Conservation (phyloP, 2,888 invertebrate genomes). For the Margaritifera margaritifera region DNA sequence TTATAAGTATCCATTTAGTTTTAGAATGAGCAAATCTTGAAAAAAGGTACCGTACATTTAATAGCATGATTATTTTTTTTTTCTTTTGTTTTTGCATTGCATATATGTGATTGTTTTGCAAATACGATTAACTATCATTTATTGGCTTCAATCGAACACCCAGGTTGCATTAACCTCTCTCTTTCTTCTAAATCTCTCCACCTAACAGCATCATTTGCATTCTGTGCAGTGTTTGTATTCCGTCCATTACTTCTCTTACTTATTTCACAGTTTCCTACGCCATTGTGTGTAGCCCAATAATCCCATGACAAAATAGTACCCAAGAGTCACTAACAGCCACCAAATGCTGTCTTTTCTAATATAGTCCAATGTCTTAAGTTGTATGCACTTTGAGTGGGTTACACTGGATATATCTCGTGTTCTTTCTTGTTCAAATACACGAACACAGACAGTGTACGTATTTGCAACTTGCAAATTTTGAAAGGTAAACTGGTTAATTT, state of each 20-base stretch:
- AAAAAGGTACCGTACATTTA: too few species aligned
- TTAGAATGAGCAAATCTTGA: too few species aligned
- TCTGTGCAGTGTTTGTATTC: neutral
- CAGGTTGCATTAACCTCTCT: constrained; percentile 24
- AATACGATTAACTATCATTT: neutral
- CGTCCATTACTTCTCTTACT: constrained; percentile 5
- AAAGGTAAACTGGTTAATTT: constrained; percentile 24
- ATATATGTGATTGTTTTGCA: too few species aligned
- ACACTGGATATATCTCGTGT: constrained; percentile 22
- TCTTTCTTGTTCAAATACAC: constrained; percentile 27
- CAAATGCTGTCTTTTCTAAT: constrained; percentile 41
- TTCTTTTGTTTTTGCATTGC: too few species aligned
- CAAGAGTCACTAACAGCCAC: constrained; percentile 29
- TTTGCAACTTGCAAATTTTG: constrained; percentile 24
- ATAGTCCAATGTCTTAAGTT: constrained; percentile 41
- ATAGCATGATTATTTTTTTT: too few species aligned
- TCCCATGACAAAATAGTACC: constrained; percentile 38
- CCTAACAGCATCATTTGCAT: constrained; percentile 9
- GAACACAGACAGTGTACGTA: constrained; percentile 34
- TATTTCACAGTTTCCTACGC: constrained; percentile 27
- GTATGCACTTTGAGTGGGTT: constrained; percentile 39
- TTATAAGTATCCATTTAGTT: too few species aligned
- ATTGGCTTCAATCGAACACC: constrained; percentile 30
- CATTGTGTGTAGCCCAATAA: constrained; percentile 39
- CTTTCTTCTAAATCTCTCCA: constrained; percentile 32